Percentiles rank a stretch among this genome's conserved stretches.
phyloP scores from a whole-genome alignment of 1,140 invertebrate species.

The Bombus affinis region DNA sequence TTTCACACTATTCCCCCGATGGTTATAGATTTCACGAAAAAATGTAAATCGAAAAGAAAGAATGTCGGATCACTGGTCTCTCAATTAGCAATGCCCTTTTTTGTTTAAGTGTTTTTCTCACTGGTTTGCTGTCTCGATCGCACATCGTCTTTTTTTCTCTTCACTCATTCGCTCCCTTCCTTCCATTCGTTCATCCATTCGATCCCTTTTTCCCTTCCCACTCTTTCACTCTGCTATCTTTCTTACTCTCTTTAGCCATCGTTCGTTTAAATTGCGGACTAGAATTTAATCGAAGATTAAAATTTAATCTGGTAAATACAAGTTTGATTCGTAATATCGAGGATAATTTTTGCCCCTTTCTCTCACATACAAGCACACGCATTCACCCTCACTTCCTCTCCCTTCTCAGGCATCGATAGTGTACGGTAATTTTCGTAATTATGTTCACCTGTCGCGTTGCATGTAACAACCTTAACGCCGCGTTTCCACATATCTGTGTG shows the following conservation, averaged over 20 bases:
- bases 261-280: slow-evolving; percentile 77
- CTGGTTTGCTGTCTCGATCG: slow-evolving; percentile 45
- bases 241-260: slow-evolving; percentile 4
- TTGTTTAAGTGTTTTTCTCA: slow-evolving; percentile 54
- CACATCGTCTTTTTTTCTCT: neutral
- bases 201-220: neutral
- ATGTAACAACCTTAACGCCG: slow-evolving; percentile 34
- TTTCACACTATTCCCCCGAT: slow-evolving; percentile 24
- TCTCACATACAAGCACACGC: slow-evolving; percentile 38
- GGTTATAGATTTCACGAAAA: slow-evolving; percentile 58
- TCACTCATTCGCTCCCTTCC: neutral
- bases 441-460: slow-evolving; percentile 40
- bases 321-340: slow-evolving; percentile 80
- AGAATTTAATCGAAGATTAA: slow-evolving; percentile 81
- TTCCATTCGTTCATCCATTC: neutral
- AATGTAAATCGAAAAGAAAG: slow-evolving; percentile 48
- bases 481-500: slow-evolving; percentile 46
- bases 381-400: slow-evolving; percentile 50
- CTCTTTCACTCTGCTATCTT: neutral
- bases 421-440: slow-evolving; percentile 62
- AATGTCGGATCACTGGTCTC: slow-evolving; percentile 77
- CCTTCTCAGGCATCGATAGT: slow-evolving; percentile 63
- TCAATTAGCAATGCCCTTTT: slow-evolving; percentile 78
- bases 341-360: slow-evolving; percentile 64
- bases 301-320: slow-evolving; percentile 81